Evolutionary conservation across 2,888 invertebrate species (phyloP).

Genomic region (Frankliniella fusca): DNA sequence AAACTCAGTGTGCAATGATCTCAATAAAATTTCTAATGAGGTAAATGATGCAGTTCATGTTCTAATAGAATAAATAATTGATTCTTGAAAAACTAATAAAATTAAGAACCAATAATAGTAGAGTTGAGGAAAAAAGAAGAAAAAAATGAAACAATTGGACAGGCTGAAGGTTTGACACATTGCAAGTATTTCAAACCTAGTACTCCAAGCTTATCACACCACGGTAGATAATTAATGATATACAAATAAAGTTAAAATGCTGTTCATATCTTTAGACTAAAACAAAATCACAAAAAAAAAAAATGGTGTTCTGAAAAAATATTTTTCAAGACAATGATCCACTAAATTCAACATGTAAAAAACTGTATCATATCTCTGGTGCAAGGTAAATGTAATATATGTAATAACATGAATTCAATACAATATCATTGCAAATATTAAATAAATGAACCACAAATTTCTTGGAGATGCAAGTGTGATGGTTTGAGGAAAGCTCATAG

Average conservation of each 20-base stretch:
- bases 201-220: slow-evolving; percentile 5
- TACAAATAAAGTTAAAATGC: neutral
- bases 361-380: slow-evolving; percentile 1
- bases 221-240: neutral
- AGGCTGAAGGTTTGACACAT: slow-evolving; percentile 6
- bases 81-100: no score
- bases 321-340: neutral
- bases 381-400: neutral
- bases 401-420: neutral
- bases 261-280: neutral
- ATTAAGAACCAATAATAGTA: neutral
- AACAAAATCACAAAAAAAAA: slow-evolving; percentile 2
- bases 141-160: neutral
- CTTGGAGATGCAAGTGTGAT: no score
- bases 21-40: neutral
- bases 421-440: neutral
- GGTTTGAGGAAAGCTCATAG: no score
- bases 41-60: neutral
- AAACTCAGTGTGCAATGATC: no score
- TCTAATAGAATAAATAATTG: neutral
- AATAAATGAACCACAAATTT: neutral
- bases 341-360: slow-evolving; percentile 4
- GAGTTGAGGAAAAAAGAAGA: neutral
- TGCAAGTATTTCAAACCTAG: neutral
- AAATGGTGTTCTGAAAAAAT: slow-evolving; percentile 5